Evolutionary conservation across 2,797 vertebrate species (phyloP), one percentile per base, ranked within the genome.

Genomic region (Melopsittacus undulatus): DNA sequence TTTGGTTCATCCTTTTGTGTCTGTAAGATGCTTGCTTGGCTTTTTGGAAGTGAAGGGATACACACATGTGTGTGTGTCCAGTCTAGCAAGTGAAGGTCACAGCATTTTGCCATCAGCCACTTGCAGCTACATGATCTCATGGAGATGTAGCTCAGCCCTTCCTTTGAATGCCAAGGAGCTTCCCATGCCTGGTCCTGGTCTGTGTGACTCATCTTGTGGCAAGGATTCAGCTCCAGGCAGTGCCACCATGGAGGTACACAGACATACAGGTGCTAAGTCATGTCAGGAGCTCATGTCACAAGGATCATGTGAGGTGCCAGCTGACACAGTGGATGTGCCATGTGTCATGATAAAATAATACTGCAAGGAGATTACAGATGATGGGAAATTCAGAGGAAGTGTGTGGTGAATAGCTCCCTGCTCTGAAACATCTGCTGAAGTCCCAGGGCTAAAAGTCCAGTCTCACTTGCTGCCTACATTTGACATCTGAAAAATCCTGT

Each of bases 71-170:
- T 8, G 14, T 20, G 16, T 38, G 40, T 67, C 15, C 30, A 10
- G 42, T 59, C 63, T 72, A 26, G 4, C 32, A 42, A 38, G 23
- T 14, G 43, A 62, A 73, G 8, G 26, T 30, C 14, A 13, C 59
- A 40, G 52, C 34, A 9, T 79, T 87, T 89, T 8, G 2, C 73
- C 17, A n/a, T 46, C 75, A 56, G 69, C 49, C 16, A 57, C 34
- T 79, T 12, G 38, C 0, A 2, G 63, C 54, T 64, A 32, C 36
- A 40, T 2, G 1, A 19, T 20, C 34, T 73, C 1, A 0, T 0
- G 0, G 43, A 74, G 56, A 66, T 2, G 3, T 15, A 46, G 30
- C 59, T 67, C 59, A 82, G 21, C 4, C 2, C 54, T 81, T 84
- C 26, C 56, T 77, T 36, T 38, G 42, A 81, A 49, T 30, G 29